phyloP scores from a whole-genome alignment of 92 coral and sea anemone species.

The Palythoa grandiflora region DNA sequence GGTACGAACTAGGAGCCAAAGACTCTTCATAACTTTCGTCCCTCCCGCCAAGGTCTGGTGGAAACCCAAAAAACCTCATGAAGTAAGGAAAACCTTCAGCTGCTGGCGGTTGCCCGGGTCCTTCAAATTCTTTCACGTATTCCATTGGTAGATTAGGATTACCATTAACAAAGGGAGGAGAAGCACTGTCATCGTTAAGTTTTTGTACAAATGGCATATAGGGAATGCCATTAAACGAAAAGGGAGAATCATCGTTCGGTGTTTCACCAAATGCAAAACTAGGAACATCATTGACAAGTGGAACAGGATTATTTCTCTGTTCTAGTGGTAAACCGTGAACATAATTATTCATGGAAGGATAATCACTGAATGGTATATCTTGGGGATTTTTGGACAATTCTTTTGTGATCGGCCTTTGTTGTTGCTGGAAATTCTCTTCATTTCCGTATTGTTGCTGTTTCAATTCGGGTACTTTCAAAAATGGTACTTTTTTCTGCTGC shows the following conservation, averaged over 20 bases:
- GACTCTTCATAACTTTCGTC: conserved; percentile 18
- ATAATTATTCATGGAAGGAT: not conserved
- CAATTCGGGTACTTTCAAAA: not conserved
- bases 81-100: not conserved
- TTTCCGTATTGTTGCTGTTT: not conserved
- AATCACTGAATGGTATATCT: not conserved
- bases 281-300: not conserved
- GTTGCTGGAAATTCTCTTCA: not conserved
- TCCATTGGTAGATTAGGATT: conserved; percentile 5
- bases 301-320: not conserved
- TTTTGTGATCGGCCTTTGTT: not conserved
- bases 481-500: not conserved
- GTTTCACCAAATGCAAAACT: not conserved
- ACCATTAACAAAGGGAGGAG: not conserved
- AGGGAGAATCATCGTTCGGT: not conserved
- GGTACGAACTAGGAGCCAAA: not conserved
- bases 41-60: not conserved
- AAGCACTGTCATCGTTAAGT: not conserved
- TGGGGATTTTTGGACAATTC: conserved; percentile 27
- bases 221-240: not conserved
- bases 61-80: not conserved
- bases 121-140: conserved; percentile 1
- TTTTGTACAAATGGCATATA: not conserved
- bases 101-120: not conserved
- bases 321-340: not conserved